Conservation (phyloP, 1,140 invertebrate genomes). For the Parapsyche elsis region DNA sequence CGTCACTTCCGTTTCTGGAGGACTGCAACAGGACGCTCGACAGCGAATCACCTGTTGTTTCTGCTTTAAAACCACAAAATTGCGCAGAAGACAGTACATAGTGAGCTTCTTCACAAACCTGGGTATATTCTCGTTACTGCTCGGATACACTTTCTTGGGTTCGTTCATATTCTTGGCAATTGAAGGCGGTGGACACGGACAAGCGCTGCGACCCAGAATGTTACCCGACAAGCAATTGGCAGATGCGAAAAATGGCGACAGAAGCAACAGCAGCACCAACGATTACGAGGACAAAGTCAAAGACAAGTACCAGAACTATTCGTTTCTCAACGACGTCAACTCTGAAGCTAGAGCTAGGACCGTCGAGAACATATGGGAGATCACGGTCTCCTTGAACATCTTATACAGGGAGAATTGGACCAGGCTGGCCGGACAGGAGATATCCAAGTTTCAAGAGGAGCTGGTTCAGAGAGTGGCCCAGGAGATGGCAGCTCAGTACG, state of each 20-base stretch:
- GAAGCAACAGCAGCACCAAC: constrained; percentile 46
- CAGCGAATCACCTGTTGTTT: constrained; percentile 67
- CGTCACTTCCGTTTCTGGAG: constrained; percentile 19
- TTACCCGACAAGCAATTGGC: constrained; percentile 61
- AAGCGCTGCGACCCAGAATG: constrained; percentile 62
- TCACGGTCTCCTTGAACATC: constrained; percentile 93
- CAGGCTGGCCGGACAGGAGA: constrained; percentile 68
- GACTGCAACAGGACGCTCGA: constrained; percentile 15
- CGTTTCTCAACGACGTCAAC: constrained; percentile 65
- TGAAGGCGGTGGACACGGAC: constrained; percentile 73
- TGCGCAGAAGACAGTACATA: constrained; percentile 67
- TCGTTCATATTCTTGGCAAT: constrained; percentile 93
- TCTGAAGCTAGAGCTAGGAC: constrained; percentile 76
- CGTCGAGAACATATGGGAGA: constrained; percentile 93
- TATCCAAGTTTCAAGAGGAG: constrained; percentile 78
- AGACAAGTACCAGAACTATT: constrained; percentile 63
- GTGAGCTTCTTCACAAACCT: constrained; percentile 84
- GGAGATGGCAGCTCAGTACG: constrained; percentile 72
- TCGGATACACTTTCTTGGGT: constrained; percentile 89
- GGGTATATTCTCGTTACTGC: constrained; percentile 86
- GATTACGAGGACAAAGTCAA: constrained; percentile 56
- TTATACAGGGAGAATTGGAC: constrained; percentile 97
- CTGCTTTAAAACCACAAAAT: constrained; percentile 68
- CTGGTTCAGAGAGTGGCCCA: constrained; percentile 83
- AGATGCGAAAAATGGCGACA: constrained; percentile 34